Evolutionary conservation across 1,140 invertebrate species (phyloP).

Genomic region (Leptopilina boulardi): DNA sequence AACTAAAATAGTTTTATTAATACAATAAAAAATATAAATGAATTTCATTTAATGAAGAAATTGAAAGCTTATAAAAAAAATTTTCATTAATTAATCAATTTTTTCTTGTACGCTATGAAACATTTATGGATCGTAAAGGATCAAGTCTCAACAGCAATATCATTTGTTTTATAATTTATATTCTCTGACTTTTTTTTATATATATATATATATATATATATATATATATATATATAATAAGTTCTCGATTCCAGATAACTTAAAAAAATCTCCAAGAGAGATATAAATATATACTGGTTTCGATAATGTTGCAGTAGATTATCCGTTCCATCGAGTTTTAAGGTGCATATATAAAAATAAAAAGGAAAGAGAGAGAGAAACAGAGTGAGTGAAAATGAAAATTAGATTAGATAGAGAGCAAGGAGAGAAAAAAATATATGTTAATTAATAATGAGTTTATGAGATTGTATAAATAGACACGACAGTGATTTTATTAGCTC

Average conservation of each 20-base stretch:
- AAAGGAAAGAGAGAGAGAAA: constrained; percentile 44
- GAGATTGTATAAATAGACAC: constrained; percentile 68
- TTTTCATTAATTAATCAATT: neutral
- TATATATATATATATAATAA: neutral
- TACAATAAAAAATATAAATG: neutral
- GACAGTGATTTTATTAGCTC: constrained; percentile 73
- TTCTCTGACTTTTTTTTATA: neutral
- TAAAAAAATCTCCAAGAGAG: constrained; percentile 17
- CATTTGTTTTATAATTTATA: constrained; percentile 37
- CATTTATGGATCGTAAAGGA: neutral
- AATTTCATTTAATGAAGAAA: neutral
- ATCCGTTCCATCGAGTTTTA: constrained; percentile 68
- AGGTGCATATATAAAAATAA: constrained; percentile 44
- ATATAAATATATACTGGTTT: constrained; percentile 37
- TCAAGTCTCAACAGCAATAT: constrained; percentile 20
- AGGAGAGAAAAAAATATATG: constrained; percentile 57
- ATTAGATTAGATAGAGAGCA: neutral
- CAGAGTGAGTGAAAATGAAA: constrained; percentile 44
- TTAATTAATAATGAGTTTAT: constrained; percentile 73
- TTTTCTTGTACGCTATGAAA: neutral
- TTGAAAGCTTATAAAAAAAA: neutral
- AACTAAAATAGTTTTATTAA: neutral
- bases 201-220: no score
- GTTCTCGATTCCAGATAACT: constrained; percentile 36
- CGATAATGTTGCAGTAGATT: constrained; percentile 61